Evolutionary conservation across 2,888 invertebrate genomes (phyloP).

Genomic region (Plagodis dolabraria): DNA sequence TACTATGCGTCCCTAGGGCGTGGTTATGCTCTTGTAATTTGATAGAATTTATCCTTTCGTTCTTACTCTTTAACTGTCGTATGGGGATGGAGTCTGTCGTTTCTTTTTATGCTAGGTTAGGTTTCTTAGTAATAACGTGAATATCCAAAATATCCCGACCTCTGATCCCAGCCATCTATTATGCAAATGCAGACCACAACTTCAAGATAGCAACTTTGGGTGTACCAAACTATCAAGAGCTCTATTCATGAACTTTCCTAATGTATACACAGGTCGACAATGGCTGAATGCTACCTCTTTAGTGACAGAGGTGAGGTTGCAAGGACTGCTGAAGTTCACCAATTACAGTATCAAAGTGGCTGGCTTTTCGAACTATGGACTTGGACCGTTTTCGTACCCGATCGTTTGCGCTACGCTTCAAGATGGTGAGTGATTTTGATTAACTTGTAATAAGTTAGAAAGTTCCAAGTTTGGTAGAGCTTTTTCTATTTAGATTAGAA

Average conservation of each 20-base stretch:
- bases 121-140: not conserved
- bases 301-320: conserved; percentile 90
- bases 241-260: conserved; percentile 9
- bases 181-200: conserved; percentile 19
- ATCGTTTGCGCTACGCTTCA: conserved; percentile 93
- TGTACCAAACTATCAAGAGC: conserved; percentile 13
- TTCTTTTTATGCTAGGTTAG: too few relatives aligned
- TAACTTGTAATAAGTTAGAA: not conserved
- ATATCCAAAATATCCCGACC: conserved; percentile 13
- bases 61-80: too few relatives aligned
- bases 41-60: too few relatives aligned
- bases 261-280: conserved; percentile 64
- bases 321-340: conserved; percentile 91
- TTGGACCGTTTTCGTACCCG: conserved; percentile 91
- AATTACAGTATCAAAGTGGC: conserved; percentile 95
- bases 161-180: conserved; percentile 14
- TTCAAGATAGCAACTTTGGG: conserved; percentile 5
- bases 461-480: not conserved
- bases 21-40: too few relatives aligned
- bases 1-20: too few relatives aligned
- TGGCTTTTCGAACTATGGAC: conserved; percentile 93
- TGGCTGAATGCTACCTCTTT: conserved; percentile 85
- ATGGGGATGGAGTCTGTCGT: too few relatives aligned
- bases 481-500: not conserved
- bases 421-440: conserved; percentile 86